Base-by-base conservation (phyloP, 2,797 vertebrate genomes). In the Pangasius krempfi region DNA sequence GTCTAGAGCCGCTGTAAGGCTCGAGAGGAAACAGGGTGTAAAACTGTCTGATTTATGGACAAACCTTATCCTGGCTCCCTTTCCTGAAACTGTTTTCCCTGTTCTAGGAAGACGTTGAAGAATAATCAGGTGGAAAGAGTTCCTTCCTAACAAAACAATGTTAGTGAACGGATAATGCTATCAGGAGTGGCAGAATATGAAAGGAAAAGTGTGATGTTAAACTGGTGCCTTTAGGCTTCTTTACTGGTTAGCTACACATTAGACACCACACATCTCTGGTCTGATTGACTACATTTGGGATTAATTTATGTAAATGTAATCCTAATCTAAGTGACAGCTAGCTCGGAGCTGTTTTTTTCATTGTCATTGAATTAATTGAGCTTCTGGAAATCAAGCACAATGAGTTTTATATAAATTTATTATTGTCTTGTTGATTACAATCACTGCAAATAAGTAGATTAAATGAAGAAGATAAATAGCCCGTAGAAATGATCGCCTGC, bases 41-140 rank as follows among this genome's bases (percentile, higher is more conserved):
- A 92, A 93, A 89, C 91, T 89, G 64, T 88, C 81, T 86, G 90
- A 91, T 92, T 93, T 88, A 91, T 78, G 27, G 64, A 88, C 79
- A 89, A 88, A 87, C 86, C 54, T 90, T 80, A 92, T 94, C 93
- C 92, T 88, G 92, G 72, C 91, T 87, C 92, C 94, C 93, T 92
- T 92, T 93, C 86, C 56, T 64, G 30, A 44, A 68, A 52, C 87
- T 91, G 86, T 87, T 86, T 89, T 90, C 90, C 56, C 81, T 90
- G 85, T 58, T 30, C 37, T n/a, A 91, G 85, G 75, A 88, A 91
- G 72, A 87, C 54, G 76, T 56, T 37, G 84, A 86, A 89, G 85
- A 92, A 87, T 60, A 73, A 86, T 88, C 54, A 37, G 81, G 56
- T 88, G 87, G 88, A 88, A 83, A 88, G 90, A 91, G 88, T 66